Percentiles rank a stretch among this genome's conserved stretches.
These are phyloP conservation scores for Falco columbarius DNA, from an alignment of 2,797 vertebrate species.

Conservation along the genomic window DNA sequence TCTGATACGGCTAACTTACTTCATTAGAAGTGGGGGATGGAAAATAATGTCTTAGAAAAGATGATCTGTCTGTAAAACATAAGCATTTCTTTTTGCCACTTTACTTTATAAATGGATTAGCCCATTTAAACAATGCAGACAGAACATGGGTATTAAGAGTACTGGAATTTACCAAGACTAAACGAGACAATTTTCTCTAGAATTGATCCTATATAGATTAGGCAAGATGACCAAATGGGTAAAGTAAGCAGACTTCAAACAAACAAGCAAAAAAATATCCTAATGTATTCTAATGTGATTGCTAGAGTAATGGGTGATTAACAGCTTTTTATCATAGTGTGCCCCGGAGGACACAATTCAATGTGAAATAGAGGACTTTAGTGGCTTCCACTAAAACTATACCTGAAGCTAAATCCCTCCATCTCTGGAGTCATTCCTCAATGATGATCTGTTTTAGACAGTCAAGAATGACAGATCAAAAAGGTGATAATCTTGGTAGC, in stretches of 20 bases:
- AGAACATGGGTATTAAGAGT: neutral
- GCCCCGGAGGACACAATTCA: neutral
- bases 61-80: neutral
- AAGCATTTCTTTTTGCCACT: neutral
- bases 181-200: neutral
- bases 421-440: neutral
- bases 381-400: neutral
- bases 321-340: neutral
- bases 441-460: neutral
- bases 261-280: neutral
- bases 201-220: neutral
- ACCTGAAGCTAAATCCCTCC: neutral
- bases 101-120: neutral
- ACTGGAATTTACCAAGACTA: neutral
- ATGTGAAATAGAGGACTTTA: neutral
- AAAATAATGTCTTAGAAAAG: neutral
- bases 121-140: neutral
- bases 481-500: neutral
- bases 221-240: neutral
- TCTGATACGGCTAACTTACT: neutral
- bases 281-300: neutral
- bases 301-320: neutral
- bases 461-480: neutral
- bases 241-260: neutral
- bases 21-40: neutral